phyloP scores from a whole-genome alignment of 2,888 invertebrate species.

The Macroteleia sp. region DNA sequence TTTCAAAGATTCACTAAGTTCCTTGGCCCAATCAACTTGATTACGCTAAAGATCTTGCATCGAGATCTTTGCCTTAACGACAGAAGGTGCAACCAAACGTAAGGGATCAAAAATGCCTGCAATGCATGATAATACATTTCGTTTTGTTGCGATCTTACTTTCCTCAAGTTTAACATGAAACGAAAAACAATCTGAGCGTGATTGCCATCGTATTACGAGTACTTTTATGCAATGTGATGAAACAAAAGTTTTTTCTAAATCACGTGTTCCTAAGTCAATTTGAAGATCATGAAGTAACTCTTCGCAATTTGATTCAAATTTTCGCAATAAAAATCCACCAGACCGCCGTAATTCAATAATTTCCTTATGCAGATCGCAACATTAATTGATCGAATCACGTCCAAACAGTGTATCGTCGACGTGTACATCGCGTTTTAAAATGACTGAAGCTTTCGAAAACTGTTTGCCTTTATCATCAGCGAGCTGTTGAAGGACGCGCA shows the following conservation, averaged over 20 bases:
- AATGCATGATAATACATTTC: background rate
- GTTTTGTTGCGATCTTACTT: background rate
- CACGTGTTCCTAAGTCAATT: background rate
- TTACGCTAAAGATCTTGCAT: slow-evolving; percentile 10
- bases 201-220: background rate
- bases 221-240: background rate
- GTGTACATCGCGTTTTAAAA: too few relatives aligned
- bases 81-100: background rate
- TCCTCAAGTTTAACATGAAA: background rate
- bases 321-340: slow-evolving; percentile 23
- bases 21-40: background rate
- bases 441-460: slow-evolving; percentile 4
- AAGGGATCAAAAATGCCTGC: slow-evolving; percentile 6
- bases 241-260: background rate
- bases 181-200: background rate
- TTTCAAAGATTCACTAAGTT: background rate
- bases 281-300: background rate
- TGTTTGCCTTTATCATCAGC: background rate
- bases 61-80: background rate
- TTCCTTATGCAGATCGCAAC: background rate
- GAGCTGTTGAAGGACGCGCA: slow-evolving; percentile 4
- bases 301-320: slow-evolving; percentile 21
- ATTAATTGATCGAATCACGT: background rate
- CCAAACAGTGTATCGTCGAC: slow-evolving; percentile 31
- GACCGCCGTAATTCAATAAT: slow-evolving; percentile 1